phyloP scores from a whole-genome alignment of 2,888 invertebrate species.

The Carabus problematicus region DNA sequence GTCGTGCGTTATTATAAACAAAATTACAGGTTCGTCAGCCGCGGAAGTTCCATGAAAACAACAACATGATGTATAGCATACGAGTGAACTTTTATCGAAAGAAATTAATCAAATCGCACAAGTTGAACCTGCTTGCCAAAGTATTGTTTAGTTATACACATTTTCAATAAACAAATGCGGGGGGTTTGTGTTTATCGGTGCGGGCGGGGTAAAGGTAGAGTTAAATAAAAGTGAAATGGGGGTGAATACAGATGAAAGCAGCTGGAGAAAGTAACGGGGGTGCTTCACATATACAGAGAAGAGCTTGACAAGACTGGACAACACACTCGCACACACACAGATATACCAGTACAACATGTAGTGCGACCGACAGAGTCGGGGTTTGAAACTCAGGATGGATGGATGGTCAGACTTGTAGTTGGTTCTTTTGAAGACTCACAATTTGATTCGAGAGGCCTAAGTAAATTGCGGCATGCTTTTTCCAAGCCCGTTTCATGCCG shows the following conservation, averaged over 20 bases:
- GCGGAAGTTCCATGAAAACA: conserved; percentile 35
- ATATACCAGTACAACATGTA: no score
- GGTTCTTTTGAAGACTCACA: conserved; percentile 59
- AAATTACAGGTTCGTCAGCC: conserved; percentile 43
- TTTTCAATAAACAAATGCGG: no score
- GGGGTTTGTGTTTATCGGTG: no score
- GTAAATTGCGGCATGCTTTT: conserved; percentile 59
- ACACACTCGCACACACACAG: not conserved
- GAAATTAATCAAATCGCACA: no score
- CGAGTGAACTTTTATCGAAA: no score
- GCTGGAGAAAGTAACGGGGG: not conserved
- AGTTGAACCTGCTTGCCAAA: no score
- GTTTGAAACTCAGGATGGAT: not conserved
- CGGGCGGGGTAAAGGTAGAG: no score
- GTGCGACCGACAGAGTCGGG: not conserved
- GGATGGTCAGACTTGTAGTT: conserved; percentile 28
- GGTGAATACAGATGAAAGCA: conserved; percentile 8
- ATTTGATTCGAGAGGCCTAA: conserved; percentile 58
- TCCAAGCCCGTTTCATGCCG: conserved; percentile 51
- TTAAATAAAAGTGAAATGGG: no score
- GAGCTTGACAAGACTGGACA: no score
- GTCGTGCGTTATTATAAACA: conserved; percentile 45
- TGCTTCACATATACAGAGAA: no score
- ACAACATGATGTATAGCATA: no score
- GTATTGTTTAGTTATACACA: no score